These are phyloP conservation scores for Gymnarchus niloticus DNA, from an alignment of 2,113 vertebrate genomes.

Conservation along the genomic window DNA sequence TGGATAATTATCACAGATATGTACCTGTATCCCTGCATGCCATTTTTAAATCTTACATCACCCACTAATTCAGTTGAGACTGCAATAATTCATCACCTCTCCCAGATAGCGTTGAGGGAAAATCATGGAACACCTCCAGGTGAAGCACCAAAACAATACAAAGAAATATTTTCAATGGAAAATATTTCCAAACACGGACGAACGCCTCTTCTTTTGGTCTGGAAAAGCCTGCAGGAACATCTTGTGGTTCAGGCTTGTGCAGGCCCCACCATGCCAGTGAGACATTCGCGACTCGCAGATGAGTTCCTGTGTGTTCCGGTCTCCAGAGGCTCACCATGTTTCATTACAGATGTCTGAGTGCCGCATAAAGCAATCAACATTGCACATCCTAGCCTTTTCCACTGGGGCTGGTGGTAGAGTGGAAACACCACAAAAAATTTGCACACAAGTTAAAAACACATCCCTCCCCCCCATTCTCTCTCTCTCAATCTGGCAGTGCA, in stretches of 20 bases:
- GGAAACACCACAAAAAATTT: constrained; percentile 43
- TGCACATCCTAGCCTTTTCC: background rate
- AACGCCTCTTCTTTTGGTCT: background rate
- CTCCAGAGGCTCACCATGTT: background rate
- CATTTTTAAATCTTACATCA: too few relatives aligned
- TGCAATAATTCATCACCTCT: too few relatives aligned
- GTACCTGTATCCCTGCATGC: too few relatives aligned
- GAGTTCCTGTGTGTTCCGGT: constrained; percentile 19
- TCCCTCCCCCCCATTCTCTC: constrained; percentile 1
- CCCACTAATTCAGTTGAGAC: too few relatives aligned
- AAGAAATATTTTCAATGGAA: background rate
- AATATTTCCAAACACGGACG: background rate
- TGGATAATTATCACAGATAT: too few relatives aligned
- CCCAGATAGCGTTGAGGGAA: background rate
- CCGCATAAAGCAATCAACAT: background rate
- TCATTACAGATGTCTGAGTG: constrained; percentile 16
- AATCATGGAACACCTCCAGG: background rate
- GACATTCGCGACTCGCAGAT: background rate
- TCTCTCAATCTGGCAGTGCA: constrained; percentile 41
- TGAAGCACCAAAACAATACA: background rate
- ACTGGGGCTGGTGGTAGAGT: constrained; percentile 39
- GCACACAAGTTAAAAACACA: constrained; percentile 55
- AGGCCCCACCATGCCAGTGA: background rate
- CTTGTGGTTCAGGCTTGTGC: too few relatives aligned
- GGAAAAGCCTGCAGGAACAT: background rate